phyloP scores from a whole-genome alignment of 2,888 invertebrate genomes.

The Drosophila nr. medialis region DNA sequence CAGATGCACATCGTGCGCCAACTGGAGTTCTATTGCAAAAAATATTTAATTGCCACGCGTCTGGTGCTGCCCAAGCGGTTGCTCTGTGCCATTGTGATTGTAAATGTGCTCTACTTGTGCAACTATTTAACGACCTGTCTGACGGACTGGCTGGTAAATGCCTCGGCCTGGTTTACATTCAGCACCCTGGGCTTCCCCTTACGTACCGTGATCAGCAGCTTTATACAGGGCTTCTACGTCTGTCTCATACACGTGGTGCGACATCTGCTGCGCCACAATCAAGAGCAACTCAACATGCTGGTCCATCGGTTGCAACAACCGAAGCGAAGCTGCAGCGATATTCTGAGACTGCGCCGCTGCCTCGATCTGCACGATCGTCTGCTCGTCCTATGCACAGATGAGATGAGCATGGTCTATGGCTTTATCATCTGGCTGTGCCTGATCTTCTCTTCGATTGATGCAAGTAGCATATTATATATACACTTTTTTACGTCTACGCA shows the following conservation, averaged over 20 bases:
- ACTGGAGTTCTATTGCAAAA: slow-evolving; percentile 51
- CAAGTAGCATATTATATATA: slow-evolving; percentile 57
- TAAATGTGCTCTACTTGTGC: slow-evolving; percentile 46
- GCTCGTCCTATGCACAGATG: slow-evolving; percentile 60
- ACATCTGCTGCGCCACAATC: slow-evolving; percentile 48
- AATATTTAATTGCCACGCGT: slow-evolving; percentile 23
- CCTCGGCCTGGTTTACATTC: slow-evolving; percentile 35
- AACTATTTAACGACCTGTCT: slow-evolving; percentile 45
- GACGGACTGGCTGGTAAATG: slow-evolving; percentile 41
- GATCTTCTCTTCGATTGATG: slow-evolving; percentile 61
- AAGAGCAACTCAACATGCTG: slow-evolving; percentile 40
- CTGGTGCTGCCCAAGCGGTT: slow-evolving; percentile 51
- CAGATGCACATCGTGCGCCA: slow-evolving; percentile 61
- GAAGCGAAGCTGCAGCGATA: slow-evolving; percentile 24
- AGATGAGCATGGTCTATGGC: slow-evolving; percentile 72
- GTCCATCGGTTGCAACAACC: slow-evolving; percentile 34
- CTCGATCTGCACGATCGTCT: slow-evolving; percentile 65
- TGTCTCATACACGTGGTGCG: slow-evolving; percentile 54
- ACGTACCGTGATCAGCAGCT: slow-evolving; percentile 54
- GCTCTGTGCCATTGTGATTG: slow-evolving; percentile 32
- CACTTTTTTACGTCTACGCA: slow-evolving; percentile 33
- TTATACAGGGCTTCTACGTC: slow-evolving; percentile 61
- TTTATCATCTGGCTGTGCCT: slow-evolving; percentile 59
- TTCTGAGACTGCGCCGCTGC: slow-evolving; percentile 53
- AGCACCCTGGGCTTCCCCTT: slow-evolving; percentile 54